Evolutionary conservation across 1,140 invertebrate species (phyloP), one percentile per base, ranked within the genome.

Genomic region (Drosophila mauritiana): DNA sequence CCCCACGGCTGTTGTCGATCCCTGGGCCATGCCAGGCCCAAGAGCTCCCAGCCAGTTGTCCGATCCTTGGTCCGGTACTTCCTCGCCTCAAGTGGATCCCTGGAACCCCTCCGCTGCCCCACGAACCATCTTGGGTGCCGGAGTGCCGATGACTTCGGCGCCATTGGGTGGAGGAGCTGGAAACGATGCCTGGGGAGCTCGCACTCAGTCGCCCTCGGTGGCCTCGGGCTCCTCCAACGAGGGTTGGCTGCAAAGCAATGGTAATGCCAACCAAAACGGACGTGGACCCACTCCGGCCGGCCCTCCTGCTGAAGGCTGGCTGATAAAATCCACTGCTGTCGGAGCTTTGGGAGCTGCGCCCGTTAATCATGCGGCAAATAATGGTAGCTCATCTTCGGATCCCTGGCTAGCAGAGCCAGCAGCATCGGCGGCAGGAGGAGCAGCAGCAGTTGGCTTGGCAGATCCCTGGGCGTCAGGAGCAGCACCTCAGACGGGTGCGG

Each of bases 1-100:
- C 22, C 88, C 91, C 49, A 70, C 80, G 37, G 89, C 91, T 58
- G 92, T 93, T 48, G 92, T 93, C 15, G 96, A 96, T 92, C 96
- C 96, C 11, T 97, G 96, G 96, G 95, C 95, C 22, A 93, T 95
- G 78, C 94, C 96, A 1, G 93, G 94, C 20, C 48, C 53, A n/a
- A 84, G 94, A 42, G 93, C 94, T 13, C 78, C 84, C 15, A 91
- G 91, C 52, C 78, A 92, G 39, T 90, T 93, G 51, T 93, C 92
- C 27, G 94, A 95, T 92, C 94, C 94, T 6, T 95, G 94, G 94
- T 93, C 93, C 22, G 91, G 85, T 62, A 89, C 93, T 15, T 75
- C 91, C 22, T 91, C 93, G 49, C 84, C 92, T 37, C 83, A 92
- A 20, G 74, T 92, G 17, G 94, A 95, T 92, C 94, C 95, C 31